These are phyloP conservation scores for Mythimna ferrago DNA, from an alignment of 2,888 invertebrate genomes.

Conservation along the genomic window DNA sequence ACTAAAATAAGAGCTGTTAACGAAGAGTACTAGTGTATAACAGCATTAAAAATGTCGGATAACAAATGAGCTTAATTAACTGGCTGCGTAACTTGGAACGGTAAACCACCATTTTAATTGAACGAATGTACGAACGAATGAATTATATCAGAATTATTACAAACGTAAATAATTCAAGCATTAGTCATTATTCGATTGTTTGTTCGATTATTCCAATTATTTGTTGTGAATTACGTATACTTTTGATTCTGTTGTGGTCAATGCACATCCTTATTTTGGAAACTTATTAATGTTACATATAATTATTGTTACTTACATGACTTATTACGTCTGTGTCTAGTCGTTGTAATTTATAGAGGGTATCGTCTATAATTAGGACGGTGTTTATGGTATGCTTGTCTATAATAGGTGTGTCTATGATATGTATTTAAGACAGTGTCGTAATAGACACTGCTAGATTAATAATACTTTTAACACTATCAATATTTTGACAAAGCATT, in stretches of 20 bases:
- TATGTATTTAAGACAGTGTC: too few species aligned
- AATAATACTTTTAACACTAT: not conserved
- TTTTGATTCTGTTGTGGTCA: conserved; percentile 9
- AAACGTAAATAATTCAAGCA: conserved; percentile 42
- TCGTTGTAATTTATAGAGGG: not conserved
- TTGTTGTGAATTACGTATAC: conserved; percentile 15
- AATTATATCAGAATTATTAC: conserved; percentile 46
- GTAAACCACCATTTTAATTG: conserved; percentile 59
- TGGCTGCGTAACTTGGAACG: conserved; percentile 42
- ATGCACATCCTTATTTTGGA: conserved; percentile 1
- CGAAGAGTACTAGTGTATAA: conserved; percentile 43
- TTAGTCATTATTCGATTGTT: conserved; percentile 42
- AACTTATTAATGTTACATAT: not conserved
- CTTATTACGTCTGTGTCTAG: conserved; percentile 16
- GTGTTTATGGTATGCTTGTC: too few species aligned
- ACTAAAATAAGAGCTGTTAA: conserved; percentile 47
- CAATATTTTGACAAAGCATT: not conserved
- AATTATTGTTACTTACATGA: too few species aligned
- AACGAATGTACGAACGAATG: conserved; percentile 49
- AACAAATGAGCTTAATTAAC: conserved; percentile 64
- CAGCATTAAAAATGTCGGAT: conserved; percentile 55
- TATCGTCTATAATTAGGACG: not conserved
- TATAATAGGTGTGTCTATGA: too few species aligned
- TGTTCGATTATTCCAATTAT: conserved; percentile 24
- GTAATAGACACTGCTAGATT: not conserved